phyloP scores from a whole-genome alignment of 2,888 invertebrate genomes.

The Epinotia nisella region DNA sequence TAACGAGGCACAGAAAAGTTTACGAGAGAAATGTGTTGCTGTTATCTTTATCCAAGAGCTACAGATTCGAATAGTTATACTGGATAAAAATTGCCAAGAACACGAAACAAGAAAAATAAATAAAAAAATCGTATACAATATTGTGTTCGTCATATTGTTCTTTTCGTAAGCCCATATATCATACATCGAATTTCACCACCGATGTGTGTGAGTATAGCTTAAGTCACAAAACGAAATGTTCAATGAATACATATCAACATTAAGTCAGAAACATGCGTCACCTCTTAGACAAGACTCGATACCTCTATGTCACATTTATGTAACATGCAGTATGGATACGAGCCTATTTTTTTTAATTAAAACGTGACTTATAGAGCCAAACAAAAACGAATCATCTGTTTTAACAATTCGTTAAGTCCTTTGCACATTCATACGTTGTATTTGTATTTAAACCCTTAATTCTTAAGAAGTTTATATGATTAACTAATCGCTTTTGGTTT shows the following conservation, averaged over 20 bases:
- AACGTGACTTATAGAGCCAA: no score
- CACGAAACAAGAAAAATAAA: conserved; percentile 14
- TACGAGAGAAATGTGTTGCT: conserved; percentile 37
- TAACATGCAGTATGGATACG: neutral
- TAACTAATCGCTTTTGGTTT: no score
- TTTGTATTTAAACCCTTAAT: no score
- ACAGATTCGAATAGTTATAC: conserved; percentile 5
- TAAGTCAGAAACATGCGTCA: neutral
- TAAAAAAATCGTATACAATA: conserved; percentile 1
- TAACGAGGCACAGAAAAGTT: conserved; percentile 35
- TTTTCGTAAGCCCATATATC: neutral
- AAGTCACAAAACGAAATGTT: no score
- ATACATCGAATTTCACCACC: neutral
- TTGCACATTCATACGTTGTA: no score
- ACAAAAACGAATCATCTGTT: no score
- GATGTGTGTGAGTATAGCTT: neutral
- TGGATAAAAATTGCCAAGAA: conserved; percentile 20
- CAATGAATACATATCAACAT: neutral
- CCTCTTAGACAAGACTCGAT: neutral
- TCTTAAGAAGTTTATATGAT: no score
- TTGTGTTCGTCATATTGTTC: neutral
- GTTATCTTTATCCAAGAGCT: conserved; percentile 20
- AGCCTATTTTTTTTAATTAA: no score
- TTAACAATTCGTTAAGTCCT: no score
- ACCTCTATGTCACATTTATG: neutral